A percentile compares a stretch with the other conserved stretches of the same genome.
These are phyloP conservation scores for Diaprepes abbreviatus DNA, from an alignment of 2,888 invertebrate species.

Conservation along the genomic window DNA sequence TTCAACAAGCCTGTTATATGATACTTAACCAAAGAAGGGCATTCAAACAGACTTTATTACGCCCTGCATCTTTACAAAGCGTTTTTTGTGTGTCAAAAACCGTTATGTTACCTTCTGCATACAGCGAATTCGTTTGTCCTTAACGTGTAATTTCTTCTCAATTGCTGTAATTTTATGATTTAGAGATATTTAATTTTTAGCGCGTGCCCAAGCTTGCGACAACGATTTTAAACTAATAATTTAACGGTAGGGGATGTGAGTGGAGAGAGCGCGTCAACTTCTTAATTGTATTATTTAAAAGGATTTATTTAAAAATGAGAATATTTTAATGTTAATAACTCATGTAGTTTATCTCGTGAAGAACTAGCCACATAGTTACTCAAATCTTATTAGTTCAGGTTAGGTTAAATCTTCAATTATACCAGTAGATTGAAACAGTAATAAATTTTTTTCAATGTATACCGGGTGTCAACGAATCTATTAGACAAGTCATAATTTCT, in stretches of 20 bases:
- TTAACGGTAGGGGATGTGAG: slow-evolving; percentile 4
- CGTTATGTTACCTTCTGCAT: slow-evolving; percentile 63
- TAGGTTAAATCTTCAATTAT: too few relatives aligned
- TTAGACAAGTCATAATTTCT: too few relatives aligned
- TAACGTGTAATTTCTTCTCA: slow-evolving; percentile 63
- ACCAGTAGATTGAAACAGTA: too few relatives aligned
- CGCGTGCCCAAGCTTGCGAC: slow-evolving; percentile 59
- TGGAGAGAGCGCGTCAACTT: background rate
- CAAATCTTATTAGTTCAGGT: too few relatives aligned
- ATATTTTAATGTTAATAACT: too few relatives aligned
- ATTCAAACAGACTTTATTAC: slow-evolving; percentile 59
- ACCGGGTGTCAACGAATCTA: too few relatives aligned
- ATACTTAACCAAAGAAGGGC: slow-evolving; percentile 61
- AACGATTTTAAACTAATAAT: slow-evolving; percentile 25
- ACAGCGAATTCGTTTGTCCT: slow-evolving; percentile 50
- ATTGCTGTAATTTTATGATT: slow-evolving; percentile 67
- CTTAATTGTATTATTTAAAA: too few relatives aligned
- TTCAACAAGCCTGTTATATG: slow-evolving; percentile 63
- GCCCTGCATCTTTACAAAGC: slow-evolving; percentile 61
- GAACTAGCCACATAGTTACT: too few relatives aligned
- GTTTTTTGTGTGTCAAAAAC: slow-evolving; percentile 62
- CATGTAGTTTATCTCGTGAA: too few relatives aligned
- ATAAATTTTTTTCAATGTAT: too few relatives aligned
- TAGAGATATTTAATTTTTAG: slow-evolving; percentile 66
- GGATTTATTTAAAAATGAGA: too few relatives aligned